Conservation (phyloP, 2,797 vertebrate genomes). For the Phylloscopus collybita region DNA sequence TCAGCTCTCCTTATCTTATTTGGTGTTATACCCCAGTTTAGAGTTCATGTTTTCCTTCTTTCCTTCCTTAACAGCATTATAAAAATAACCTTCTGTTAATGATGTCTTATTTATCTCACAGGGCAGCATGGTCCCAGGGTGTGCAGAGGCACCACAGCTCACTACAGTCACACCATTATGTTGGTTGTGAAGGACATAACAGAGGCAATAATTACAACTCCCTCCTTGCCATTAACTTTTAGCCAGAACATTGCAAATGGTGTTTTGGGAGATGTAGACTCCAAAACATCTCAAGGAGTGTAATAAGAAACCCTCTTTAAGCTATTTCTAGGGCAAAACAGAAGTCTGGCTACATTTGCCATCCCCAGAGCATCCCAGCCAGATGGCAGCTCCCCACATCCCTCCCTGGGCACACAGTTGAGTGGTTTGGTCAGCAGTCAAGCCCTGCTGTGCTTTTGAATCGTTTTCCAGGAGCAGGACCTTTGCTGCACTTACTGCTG, state of each 20-base stretch:
- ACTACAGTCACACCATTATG: neutral
- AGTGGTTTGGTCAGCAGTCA: neutral
- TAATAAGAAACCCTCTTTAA: neutral
- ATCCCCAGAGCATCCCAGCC: neutral
- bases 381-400: neutral
- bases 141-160: neutral
- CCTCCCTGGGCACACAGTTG: neutral
- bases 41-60: neutral
- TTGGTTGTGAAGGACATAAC: neutral
- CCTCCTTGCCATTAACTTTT: neutral
- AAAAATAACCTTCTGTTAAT: neutral
- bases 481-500: neutral
- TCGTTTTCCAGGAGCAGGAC: rapidly evolving
- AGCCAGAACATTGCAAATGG: neutral
- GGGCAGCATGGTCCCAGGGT: constrained; percentile 1
- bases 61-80: too few species aligned
- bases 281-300: neutral
- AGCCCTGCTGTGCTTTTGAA: neutral
- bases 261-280: neutral
- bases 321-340: neutral
- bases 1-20: constrained; percentile 8
- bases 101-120: neutral
- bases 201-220: constrained; percentile 36
- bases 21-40: constrained; percentile 21
- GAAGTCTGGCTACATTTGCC: neutral